Evolutionary conservation across 2,113 vertebrate genomes (phyloP).

Genomic region (Notothenia rossii): DNA sequence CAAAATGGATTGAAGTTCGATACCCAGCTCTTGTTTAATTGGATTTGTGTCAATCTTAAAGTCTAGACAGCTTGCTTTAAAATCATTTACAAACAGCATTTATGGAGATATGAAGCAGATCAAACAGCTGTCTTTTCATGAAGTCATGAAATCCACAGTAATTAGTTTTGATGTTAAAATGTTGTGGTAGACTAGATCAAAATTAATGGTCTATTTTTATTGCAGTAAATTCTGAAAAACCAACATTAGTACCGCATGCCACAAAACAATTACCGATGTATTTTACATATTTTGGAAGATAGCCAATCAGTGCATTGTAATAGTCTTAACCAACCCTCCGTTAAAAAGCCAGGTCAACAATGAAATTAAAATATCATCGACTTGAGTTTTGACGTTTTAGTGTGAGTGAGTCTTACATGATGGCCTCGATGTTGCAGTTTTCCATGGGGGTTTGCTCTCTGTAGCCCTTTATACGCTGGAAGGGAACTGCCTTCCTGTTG

Average conservation of each 20-base stretch:
- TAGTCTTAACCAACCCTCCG: background rate
- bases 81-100: conserved; percentile 19
- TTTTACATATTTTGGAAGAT: conserved; percentile 12
- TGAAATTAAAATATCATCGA: background rate
- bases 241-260: background rate
- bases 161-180: conserved; percentile 10
- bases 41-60: conserved; percentile 11
- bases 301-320: background rate
- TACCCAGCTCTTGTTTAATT: background rate
- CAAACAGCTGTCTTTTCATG: conserved; percentile 8
- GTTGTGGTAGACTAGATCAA: background rate
- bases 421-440: conserved; percentile 79
- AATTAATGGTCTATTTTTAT: conserved; percentile 2
- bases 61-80: background rate
- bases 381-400: background rate
- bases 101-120: conserved; percentile 2
- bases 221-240: background rate
- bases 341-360: background rate
- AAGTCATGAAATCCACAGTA: conserved; percentile 2
- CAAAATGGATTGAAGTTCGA: background rate
- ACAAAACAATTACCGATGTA: background rate
- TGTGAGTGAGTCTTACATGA: conserved; percentile 79
- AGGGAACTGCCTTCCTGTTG: conserved; percentile 57
- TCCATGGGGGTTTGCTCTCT: conserved; percentile 67
- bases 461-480: conserved; percentile 70